These are phyloP conservation scores for Podarcis lilfordi DNA, from an alignment of 2,797 vertebrate genomes.

Conservation along the genomic window DNA sequence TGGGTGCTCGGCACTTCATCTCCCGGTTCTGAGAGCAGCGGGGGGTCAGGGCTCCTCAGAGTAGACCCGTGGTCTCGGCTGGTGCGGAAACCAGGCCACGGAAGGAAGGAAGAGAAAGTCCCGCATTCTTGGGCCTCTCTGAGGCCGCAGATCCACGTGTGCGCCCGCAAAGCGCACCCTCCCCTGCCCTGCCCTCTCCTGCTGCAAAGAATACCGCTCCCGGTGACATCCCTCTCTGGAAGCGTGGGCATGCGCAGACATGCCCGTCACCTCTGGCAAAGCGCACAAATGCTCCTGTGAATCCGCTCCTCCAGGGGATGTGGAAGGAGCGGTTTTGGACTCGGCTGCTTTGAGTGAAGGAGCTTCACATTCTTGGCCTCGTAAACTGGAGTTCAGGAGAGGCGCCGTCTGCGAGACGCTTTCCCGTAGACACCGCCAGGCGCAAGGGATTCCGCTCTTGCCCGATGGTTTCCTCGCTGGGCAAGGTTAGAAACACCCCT, in stretches of 20 bases:
- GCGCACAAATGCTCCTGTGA: background rate
- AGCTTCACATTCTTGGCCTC: background rate
- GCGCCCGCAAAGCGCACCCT: background rate
- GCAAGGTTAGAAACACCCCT: background rate
- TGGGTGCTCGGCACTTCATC: constrained; percentile 38
- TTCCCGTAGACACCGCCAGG: background rate
- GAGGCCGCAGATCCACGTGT: background rate
- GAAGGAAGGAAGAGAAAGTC: background rate
- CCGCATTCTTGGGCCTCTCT: background rate
- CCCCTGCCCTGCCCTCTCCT: background rate
- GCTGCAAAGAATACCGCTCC: background rate
- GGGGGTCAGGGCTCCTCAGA: constrained; percentile 57
- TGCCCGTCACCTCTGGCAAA: background rate
- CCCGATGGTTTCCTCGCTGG: background rate
- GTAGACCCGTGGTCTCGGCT: constrained; percentile 54
- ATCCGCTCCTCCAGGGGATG: background rate
- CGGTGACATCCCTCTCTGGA: background rate
- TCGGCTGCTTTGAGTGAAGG: background rate
- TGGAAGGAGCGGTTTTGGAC: background rate
- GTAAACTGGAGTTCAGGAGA: background rate
- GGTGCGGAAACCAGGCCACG: background rate
- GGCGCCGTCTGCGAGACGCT: too few relatives aligned
- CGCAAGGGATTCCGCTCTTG: background rate
- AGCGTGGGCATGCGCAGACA: background rate
- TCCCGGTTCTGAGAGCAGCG: constrained; percentile 51